These are phyloP conservation scores for Cephonodes hylas DNA, from an alignment of 2,888 invertebrate genomes.

Conservation along the genomic window DNA sequence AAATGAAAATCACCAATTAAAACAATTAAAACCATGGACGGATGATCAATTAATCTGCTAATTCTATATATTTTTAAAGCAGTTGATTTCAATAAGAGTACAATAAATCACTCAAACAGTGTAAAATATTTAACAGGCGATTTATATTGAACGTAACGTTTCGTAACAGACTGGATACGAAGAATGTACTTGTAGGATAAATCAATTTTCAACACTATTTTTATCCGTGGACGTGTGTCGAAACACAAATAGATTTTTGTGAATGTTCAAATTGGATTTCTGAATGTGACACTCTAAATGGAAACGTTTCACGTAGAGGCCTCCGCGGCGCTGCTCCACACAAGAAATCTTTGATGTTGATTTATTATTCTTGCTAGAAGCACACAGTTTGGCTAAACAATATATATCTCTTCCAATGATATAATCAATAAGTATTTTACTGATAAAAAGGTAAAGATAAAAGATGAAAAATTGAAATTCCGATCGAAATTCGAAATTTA, in stretches of 20 bases:
- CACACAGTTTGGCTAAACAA: neutral
- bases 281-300: conserved; percentile 39
- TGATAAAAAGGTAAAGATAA: neutral
- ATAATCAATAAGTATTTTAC: neutral
- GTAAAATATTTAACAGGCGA: neutral
- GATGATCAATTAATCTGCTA: too few relatives aligned
- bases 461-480: neutral
- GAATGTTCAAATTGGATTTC: conserved; percentile 47
- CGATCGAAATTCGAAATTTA: neutral
- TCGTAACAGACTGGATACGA: neutral
- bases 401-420: neutral
- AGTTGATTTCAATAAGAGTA: too few relatives aligned
- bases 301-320: conserved; percentile 33
- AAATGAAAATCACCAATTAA: too few relatives aligned
- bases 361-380: conserved; percentile 17
- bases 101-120: too few relatives aligned
- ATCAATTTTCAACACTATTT: conserved; percentile 43
- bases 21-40: too few relatives aligned
- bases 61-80: too few relatives aligned
- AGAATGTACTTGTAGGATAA: conserved; percentile 24
- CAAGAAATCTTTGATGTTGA: conserved; percentile 19
- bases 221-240: conserved; percentile 37
- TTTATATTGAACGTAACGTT: neutral
- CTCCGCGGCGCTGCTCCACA: conserved; percentile 20
- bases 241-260: conserved; percentile 46